Evolutionary conservation across 1,140 invertebrate genomes (phyloP).

Genomic region (Drosophila malerkotliana): DNA sequence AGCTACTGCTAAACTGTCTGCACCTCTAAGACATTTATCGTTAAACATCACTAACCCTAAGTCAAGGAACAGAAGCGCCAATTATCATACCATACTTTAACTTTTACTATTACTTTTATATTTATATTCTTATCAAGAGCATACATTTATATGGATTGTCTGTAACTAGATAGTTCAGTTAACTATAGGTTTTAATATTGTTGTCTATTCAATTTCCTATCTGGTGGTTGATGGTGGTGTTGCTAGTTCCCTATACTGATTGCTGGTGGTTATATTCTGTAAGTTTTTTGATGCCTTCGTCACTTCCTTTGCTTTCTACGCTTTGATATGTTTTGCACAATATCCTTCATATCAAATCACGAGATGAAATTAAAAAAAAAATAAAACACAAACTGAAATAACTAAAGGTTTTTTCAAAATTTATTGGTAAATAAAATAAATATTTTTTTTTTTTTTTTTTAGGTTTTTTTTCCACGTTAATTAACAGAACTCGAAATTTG

Average conservation of each 20-base stretch:
- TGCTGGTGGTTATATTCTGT: slow-evolving; percentile 51
- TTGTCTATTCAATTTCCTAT: slow-evolving; percentile 42
- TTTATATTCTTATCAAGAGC: slow-evolving; percentile 39
- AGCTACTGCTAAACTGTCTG: slow-evolving; percentile 32
- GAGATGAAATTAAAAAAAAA: slow-evolving; percentile 1
- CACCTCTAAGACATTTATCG: slow-evolving; percentile 28
- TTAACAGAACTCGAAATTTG: slow-evolving; percentile 73
- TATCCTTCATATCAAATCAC: slow-evolving; percentile 4
- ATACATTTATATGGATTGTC: slow-evolving; percentile 63
- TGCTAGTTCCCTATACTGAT: slow-evolving; percentile 50
- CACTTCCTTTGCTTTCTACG: slow-evolving; percentile 16
- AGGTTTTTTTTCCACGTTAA: slow-evolving; percentile 42
- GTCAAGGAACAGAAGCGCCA: slow-evolving; percentile 72
- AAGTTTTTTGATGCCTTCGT: slow-evolving; percentile 27
- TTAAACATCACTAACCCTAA: slow-evolving; percentile 70
- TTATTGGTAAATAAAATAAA: slow-evolving; percentile 78
- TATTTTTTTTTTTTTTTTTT: slow-evolving; percentile 57
- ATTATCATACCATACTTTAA: slow-evolving; percentile 36
- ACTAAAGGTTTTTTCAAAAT: slow-evolving; percentile 56
- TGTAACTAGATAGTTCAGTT: slow-evolving; percentile 76
- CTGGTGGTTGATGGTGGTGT: slow-evolving; percentile 63
- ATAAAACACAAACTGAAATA: slow-evolving; percentile 9
- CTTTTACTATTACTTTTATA: slow-evolving; percentile 24
- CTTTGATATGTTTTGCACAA: slow-evolving; percentile 38
- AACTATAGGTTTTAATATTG: slow-evolving; percentile 63